These are phyloP conservation scores for Numenius arquata DNA, from an alignment of 2,113 vertebrate species.

Conservation along the genomic window DNA sequence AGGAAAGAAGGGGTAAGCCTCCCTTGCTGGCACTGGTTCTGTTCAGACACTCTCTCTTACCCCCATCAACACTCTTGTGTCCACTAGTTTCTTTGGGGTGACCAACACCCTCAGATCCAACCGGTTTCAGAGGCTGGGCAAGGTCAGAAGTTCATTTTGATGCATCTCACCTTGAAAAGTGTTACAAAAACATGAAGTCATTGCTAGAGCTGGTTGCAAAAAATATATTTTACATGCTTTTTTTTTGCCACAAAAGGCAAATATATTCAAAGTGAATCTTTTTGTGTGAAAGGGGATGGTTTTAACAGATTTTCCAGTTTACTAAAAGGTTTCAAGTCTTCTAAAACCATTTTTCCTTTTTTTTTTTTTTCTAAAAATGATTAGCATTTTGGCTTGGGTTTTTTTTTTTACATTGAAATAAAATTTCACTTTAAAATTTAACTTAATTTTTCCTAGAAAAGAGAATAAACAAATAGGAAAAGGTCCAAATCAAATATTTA, in stretches of 20 bases:
- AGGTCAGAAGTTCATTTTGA: neutral
- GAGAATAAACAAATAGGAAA: neutral
- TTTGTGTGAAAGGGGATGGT: neutral
- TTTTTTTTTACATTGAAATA: neutral
- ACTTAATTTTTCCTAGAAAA: neutral
- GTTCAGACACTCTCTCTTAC: neutral
- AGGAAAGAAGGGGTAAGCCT: neutral
- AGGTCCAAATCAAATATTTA: neutral
- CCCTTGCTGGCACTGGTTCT: neutral
- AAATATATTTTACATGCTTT: neutral
- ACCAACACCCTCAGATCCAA: neutral
- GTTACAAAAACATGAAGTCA: neutral
- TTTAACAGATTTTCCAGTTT: neutral
- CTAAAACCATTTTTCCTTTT: neutral
- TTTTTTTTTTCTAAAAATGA: neutral
- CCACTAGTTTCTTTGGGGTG: neutral
- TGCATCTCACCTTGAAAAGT: neutral
- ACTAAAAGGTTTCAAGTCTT: neutral
- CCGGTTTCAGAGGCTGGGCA: neutral
- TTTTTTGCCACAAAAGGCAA: neutral
- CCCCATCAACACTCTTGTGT: neutral
- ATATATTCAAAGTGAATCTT: neutral
- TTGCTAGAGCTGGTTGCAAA: neutral
- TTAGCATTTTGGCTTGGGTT: neutral
- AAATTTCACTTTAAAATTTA: neutral